Base-by-base conservation (phyloP, 2,113 vertebrate genomes). In the Sylvilagus bachmani region DNA sequence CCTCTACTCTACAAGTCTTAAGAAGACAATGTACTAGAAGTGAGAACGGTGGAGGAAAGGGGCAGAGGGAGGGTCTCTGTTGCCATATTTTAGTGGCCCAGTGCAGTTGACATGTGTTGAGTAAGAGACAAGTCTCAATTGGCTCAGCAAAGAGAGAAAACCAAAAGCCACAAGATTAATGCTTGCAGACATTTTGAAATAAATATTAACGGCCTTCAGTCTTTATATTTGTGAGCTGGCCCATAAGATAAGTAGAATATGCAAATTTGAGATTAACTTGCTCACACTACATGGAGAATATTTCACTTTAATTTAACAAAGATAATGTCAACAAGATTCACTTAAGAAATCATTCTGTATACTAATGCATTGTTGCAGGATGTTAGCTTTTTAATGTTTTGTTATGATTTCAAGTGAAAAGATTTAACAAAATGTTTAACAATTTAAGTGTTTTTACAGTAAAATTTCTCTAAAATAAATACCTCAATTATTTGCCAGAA, bases 401-500 rank as follows among this genome's bases (percentile, higher is more conserved):
- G 78, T 71, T 86, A 75, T n/a, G 77, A 61, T 83, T 84, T 67
- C 69, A 80, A 29, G 64, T 70, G 73, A 92, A 71, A 90, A 24
- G 51, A 82, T 78, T 95, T 36, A 85, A 83, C 82, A 89, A 95
- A 86, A 93, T 71, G n/a, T 86, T 93, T 81, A 89, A 73, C 69
- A 78, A 53, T 81, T 71, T 53, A 86, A 89, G 82, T 7, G 10
- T 85, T 67, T 93, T 86, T 4, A 92, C 89, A 96, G 77, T 49
- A 91, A 93, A 94, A 31, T 74, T 11, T 71, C 29, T 38, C 16
- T 61, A 75, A 91, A 77, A 86, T 75, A 90, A 95, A 67, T 80
- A 21, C 17, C 74, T 86, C 70, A 38, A 21, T 95, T 93, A 95
- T 86, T 88, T 94, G 53, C 16, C 70, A 62, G 49, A 87, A 85